Conservation (phyloP, 2,113 vertebrate species). For the Nothocercus julius region DNA sequence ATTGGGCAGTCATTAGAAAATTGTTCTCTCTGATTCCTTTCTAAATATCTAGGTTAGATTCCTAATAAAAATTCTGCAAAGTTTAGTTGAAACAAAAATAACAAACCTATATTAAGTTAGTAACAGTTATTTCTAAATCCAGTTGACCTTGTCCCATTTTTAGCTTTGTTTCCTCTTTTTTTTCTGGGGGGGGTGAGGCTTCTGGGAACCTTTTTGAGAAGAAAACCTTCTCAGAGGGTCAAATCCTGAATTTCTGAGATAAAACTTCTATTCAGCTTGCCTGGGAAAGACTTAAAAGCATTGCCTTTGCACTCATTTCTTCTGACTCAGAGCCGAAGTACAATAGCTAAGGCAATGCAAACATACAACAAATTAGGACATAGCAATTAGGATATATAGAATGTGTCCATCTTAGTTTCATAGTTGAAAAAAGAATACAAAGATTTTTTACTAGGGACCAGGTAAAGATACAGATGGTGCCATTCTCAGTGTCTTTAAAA, state of each 20-base stretch:
- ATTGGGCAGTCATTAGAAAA: constrained; percentile 1
- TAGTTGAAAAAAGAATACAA: not conserved
- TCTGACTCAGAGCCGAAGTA: not conserved
- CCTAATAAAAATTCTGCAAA: constrained; percentile 46
- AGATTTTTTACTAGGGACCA: not conserved
- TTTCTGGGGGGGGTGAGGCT: not conserved
- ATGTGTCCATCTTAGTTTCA: not conserved
- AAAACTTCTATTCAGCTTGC: not conserved
- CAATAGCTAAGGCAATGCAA: not conserved
- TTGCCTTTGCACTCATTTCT: not conserved
- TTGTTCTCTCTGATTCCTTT: constrained; percentile 23
- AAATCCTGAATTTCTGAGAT: constrained; percentile 34
- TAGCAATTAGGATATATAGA: not conserved
- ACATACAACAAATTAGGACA: not conserved
- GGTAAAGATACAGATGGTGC: not conserved
- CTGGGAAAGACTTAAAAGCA: not conserved
- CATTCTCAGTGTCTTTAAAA: not conserved
- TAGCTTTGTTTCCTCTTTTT: constrained; percentile 66
- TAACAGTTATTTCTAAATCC: constrained; percentile 43
- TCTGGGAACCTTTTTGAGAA: constrained; percentile 53
- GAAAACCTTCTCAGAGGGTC: constrained; percentile 8
- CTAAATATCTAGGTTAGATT: constrained; percentile 43
- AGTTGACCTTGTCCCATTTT: constrained; percentile 66
- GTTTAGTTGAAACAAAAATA: constrained; percentile 69
- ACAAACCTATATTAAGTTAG: constrained; percentile 46